Conservation (phyloP, 1,140 invertebrate species). For the Coenobita brevimanus region DNA sequence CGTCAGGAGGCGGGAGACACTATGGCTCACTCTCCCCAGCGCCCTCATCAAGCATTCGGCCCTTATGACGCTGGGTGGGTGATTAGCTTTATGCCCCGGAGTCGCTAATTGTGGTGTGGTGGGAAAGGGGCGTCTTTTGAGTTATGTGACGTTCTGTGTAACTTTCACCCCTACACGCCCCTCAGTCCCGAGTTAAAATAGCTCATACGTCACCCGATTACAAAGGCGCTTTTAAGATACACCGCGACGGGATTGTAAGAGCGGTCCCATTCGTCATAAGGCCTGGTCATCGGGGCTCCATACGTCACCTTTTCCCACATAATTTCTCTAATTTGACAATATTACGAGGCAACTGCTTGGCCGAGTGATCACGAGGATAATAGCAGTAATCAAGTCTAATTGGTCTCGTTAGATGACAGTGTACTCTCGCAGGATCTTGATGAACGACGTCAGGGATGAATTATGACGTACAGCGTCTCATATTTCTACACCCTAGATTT, state of each 20-base stretch:
- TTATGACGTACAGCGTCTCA: neutral
- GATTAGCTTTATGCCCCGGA: constrained; percentile 31
- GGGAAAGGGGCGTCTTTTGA: constrained; percentile 26
- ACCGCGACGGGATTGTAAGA: neutral
- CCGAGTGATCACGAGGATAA: constrained; percentile 19
- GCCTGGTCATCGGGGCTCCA: constrained; percentile 25
- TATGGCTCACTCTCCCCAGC: neutral
- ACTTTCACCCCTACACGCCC: neutral
- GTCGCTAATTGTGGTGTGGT: constrained; percentile 35
- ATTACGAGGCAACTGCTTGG: constrained; percentile 17
- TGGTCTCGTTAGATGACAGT: constrained; percentile 9
- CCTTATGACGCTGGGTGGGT: neutral
- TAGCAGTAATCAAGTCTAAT: constrained; percentile 29
- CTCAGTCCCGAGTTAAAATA: neutral
- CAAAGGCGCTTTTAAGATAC: neutral
- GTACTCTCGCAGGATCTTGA: constrained; percentile 24
- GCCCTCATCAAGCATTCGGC: constrained; percentile 32
- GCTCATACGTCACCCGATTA: neutral
- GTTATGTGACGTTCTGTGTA: neutral
- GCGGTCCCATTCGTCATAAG: neutral
- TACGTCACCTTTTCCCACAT: constrained; percentile 49
- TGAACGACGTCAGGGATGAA: constrained; percentile 16
- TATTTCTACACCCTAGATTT: too few species aligned
- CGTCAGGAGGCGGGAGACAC: too few species aligned
- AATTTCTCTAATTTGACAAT: constrained; percentile 56